phyloP scores from a whole-genome alignment of 1,140 invertebrate species.

The Nasonia giraulti region DNA sequence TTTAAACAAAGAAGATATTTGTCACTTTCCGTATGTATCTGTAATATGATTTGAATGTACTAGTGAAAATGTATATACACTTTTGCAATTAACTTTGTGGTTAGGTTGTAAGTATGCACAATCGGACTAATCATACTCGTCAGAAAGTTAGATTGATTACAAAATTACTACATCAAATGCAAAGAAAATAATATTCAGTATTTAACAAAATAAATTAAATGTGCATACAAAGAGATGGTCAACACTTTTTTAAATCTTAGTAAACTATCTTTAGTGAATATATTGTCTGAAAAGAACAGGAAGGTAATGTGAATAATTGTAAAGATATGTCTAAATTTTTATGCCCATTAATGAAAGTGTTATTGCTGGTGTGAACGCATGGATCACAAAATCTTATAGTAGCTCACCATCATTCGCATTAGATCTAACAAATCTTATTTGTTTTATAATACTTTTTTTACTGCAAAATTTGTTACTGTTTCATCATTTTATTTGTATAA shows the following conservation, averaged over 20 bases:
- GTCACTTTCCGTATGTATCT: neutral
- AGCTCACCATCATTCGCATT: too few relatives aligned
- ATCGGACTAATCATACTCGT: neutral
- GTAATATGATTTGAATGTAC: neutral
- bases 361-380: too few relatives aligned
- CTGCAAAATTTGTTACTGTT: too few relatives aligned
- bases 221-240: neutral
- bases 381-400: too few relatives aligned
- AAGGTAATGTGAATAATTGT: too few relatives aligned
- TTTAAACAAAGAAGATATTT: neutral
- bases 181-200: too few relatives aligned
- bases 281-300: neutral
- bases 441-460: too few relatives aligned
- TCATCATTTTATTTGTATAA: too few relatives aligned
- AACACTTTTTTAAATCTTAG: too few relatives aligned
- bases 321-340: too few relatives aligned
- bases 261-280: neutral
- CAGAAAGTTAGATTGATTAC: neutral
- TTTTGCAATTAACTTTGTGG: neutral
- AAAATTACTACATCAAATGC: neutral
- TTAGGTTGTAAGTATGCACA: neutral
- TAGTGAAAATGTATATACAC: neutral
- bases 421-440: too few relatives aligned
- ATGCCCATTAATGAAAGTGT: too few relatives aligned
- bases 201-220: neutral